Conservation (phyloP, 2,113 vertebrate genomes). For the Euleptes europaea region DNA sequence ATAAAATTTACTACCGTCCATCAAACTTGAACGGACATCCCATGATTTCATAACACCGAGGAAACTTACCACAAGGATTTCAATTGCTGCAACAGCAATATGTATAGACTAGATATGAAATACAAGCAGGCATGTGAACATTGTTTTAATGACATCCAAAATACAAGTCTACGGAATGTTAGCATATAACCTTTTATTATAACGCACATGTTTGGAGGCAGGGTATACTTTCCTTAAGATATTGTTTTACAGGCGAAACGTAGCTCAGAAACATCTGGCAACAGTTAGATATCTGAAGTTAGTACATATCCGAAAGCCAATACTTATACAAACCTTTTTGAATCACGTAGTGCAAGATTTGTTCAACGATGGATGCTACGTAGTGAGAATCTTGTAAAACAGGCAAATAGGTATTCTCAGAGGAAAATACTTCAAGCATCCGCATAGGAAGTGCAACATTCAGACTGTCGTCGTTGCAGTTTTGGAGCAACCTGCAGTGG, state of each 20-base stretch:
- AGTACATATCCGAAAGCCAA: not conserved
- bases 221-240: not conserved
- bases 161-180: not conserved
- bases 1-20: not conserved
- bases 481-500: slow-evolving; percentile 84
- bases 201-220: not conserved
- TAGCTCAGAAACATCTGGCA: not conserved
- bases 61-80: not conserved
- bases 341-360: slow-evolving; percentile 98
- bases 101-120: not conserved
- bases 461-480: slow-evolving; percentile 85
- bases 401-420: slow-evolving; percentile 89
- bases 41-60: not conserved
- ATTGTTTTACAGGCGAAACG: not conserved
- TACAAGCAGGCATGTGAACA: not conserved
- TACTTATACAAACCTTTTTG: slow-evolving; percentile 86
- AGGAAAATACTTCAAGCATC: slow-evolving; percentile 96
- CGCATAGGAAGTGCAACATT: slow-evolving; percentile 96
- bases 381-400: slow-evolving; percentile 84
- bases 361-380: slow-evolving; percentile 91
- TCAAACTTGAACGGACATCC: not conserved
- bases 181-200: not conserved
- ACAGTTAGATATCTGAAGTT: not conserved
- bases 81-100: not conserved
- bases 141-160: not conserved